A percentile compares a stretch with the other conserved stretches of the same genome.
Evolutionary conservation across 2,888 invertebrate genomes (phyloP).

Genomic region (Dolichomitus sp.): DNA sequence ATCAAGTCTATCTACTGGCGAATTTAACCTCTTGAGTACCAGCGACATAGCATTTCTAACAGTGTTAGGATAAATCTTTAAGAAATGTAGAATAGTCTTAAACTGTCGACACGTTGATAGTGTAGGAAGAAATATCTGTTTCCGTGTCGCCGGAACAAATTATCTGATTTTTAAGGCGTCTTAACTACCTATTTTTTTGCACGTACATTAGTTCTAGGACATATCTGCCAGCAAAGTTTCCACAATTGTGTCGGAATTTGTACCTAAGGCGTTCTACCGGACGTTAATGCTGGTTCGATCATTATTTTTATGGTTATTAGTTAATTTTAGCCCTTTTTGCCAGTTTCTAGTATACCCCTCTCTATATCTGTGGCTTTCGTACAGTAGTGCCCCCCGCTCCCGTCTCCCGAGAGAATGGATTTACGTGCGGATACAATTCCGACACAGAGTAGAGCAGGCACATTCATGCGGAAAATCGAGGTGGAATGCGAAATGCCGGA

Average conservation of each 20-base stretch:
- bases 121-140: too few relatives aligned
- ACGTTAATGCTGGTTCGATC: not conserved
- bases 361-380: not conserved
- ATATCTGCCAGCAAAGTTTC: not conserved
- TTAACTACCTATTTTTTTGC: too few relatives aligned
- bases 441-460: slow-evolving; percentile 23
- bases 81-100: too few relatives aligned
- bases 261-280: not conserved
- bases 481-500: slow-evolving; percentile 77
- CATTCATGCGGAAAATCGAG: slow-evolving; percentile 79
- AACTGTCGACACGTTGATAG: too few relatives aligned
- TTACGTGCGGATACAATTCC: slow-evolving; percentile 63
- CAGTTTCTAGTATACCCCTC: not conserved
- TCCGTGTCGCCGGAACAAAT: too few relatives aligned
- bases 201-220: not conserved
- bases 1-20: too few relatives aligned
- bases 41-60: too few relatives aligned
- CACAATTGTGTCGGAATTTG: not conserved
- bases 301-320: not conserved
- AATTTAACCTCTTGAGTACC: too few relatives aligned
- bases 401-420: slow-evolving; percentile 63
- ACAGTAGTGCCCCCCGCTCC: not conserved
- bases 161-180: too few relatives aligned
- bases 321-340: not conserved
- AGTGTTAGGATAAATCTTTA: too few relatives aligned